Base-by-base conservation (phyloP, 2,888 invertebrate species). In the Psylliodes chrysocephalus region DNA sequence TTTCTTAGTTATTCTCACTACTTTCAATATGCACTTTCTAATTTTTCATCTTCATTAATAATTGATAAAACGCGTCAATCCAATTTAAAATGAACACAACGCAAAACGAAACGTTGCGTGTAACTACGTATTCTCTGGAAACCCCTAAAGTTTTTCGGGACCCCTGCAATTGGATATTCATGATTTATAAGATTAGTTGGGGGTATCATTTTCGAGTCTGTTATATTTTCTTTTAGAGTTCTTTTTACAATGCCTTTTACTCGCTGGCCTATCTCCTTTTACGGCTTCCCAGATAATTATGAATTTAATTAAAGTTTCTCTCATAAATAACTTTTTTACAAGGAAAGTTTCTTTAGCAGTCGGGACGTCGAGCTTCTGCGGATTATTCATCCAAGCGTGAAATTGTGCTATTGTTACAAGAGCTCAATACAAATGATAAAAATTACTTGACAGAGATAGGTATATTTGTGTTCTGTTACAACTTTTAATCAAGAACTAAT, bases 291-390 rank as follows among this genome's bases (percentile, higher is more conserved):
- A 64, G 54, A 69, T 70, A 73, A 73, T 73, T 75, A 73, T 64
- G 71, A 73, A 71, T 71, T 71, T 73, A 73, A 73, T 74, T 72
- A 73, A 71, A 71, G 63, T 69, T 69, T 61, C 28, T 60, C 56
- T 66, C 70, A 63, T 72, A 70, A 67, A 71, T 59, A 64, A 60
- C 19, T 44, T 30, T 55, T 69, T 68, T 71, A 68, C 65, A 66
- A 68, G 65, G 60, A 52, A 60, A 66, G 52, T 63, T 64, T 44
- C 30, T 40, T 63, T 35, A 52, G 46, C 52, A 56, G 30, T 18
- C 30, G 30, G 28, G 49, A 38, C 35, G 51, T 51, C 51, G 35
- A 25, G 51, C 49, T 55, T 42, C 60, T 55, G 44, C 33, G 30
- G 46, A 14, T 57, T 35, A 47, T 44, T 44, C 17, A 17, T 14